Conservation (phyloP, 2,888 invertebrate genomes). For the Acanthoscelides obtectus region DNA sequence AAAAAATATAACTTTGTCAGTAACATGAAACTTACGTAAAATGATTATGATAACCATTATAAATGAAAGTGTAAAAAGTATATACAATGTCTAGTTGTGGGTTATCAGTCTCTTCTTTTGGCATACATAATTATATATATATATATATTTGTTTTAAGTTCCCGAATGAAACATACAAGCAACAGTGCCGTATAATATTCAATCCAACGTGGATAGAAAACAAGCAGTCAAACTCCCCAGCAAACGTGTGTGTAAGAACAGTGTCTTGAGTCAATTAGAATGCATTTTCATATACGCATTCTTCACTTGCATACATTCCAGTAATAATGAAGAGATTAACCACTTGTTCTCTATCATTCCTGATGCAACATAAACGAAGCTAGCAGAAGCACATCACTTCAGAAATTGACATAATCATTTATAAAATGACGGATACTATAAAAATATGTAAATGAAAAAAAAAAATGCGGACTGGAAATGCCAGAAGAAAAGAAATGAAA, state of each 20-base stretch:
- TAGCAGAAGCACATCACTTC: not conserved
- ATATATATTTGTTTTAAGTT: slow-evolving; percentile 14
- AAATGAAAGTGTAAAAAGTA: slow-evolving; percentile 11
- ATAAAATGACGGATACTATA: not conserved
- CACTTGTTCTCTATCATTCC: not conserved
- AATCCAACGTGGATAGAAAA: not conserved
- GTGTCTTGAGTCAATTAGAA: too few species aligned
- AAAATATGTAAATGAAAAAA: not conserved
- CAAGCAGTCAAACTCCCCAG: not conserved
- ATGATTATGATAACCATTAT: slow-evolving; percentile 7
- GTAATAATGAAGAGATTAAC: too few species aligned
- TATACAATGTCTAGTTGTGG: slow-evolving; percentile 7
- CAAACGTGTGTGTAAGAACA: too few species aligned
- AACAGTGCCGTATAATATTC: not conserved
- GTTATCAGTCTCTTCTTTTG: slow-evolving; percentile 20
- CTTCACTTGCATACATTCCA: too few species aligned
- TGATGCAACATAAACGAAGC: not conserved
- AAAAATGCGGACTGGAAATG: not conserved
- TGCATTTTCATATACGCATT: too few species aligned
- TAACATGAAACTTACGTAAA: slow-evolving; percentile 5
- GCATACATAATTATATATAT: too few species aligned
- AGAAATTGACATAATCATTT: not conserved
- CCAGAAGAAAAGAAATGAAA: slow-evolving; percentile 7
- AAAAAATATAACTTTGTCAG: not conserved
- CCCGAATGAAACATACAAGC: slow-evolving; percentile 12